phyloP scores from a whole-genome alignment of 2,888 invertebrate species.

The Orthosia cruda region DNA sequence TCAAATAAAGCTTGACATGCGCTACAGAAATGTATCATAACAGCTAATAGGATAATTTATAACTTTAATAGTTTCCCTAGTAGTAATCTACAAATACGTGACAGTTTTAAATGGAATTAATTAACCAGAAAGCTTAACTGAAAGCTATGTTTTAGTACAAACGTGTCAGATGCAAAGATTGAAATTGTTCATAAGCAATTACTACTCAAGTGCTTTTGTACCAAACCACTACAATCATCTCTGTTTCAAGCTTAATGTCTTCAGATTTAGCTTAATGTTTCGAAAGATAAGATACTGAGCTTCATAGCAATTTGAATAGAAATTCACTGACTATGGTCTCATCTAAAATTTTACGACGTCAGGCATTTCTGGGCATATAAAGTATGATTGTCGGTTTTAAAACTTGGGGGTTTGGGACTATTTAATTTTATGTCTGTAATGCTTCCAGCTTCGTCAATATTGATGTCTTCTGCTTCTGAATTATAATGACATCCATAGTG shows the following conservation, averaged over 20 bases:
- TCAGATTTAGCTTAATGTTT: conserved; percentile 41
- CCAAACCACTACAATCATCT: conserved; percentile 13
- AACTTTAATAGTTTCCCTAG: background rate
- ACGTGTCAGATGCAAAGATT: conserved; percentile 10
- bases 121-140: background rate
- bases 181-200: conserved; percentile 39
- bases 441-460: background rate
- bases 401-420: background rate
- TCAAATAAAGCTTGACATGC: no score
- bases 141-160: conserved; percentile 1
- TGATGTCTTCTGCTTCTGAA: background rate
- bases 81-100: background rate
- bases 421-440: conserved; percentile 11
- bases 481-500: background rate
- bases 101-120: background rate
- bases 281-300: conserved; percentile 38
- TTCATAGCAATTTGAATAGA: conserved; percentile 44
- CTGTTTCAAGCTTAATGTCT: conserved; percentile 16
- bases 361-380: conserved; percentile 3
- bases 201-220: conserved; percentile 17
- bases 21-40: background rate
- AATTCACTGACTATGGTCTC: conserved; percentile 4
- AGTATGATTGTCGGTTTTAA: conserved; percentile 28
- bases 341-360: conserved; percentile 40
- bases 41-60: background rate